These are phyloP conservation scores for Nemopilema nomurai DNA, from an alignment of 30 jellyfish, hydroid and myxozoan genomes.

Conservation along the genomic window DNA sequence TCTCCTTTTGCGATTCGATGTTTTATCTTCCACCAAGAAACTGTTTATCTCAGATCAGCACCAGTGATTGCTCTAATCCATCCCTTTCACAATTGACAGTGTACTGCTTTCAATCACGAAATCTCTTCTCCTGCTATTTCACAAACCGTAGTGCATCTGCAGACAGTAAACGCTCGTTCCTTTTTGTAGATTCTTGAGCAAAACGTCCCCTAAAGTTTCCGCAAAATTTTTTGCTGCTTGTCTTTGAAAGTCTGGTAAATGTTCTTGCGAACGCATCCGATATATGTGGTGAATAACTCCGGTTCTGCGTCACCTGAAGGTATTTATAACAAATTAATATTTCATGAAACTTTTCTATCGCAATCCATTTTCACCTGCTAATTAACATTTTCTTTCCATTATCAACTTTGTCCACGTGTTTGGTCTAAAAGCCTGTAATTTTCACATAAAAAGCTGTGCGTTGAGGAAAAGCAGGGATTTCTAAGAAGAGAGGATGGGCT, in stretches of 20 bases:
- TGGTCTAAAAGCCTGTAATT: not conserved
- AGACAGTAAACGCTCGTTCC: too few species aligned
- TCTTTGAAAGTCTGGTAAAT: too few species aligned
- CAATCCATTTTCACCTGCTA: constrained; percentile 45
- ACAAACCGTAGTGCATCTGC: too few species aligned
- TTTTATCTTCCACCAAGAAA: not conserved
- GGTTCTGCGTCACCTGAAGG: constrained; percentile 11
- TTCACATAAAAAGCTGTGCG: not conserved
- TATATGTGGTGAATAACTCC: not conserved
- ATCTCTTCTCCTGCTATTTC: too few species aligned
- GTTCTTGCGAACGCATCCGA: not conserved
- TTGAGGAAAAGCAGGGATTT: too few species aligned
- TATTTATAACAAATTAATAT: constrained; percentile 23
- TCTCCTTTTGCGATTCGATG: not conserved
- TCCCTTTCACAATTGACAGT: too few species aligned
- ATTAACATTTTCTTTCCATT: not conserved
- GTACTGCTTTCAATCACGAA: too few species aligned
- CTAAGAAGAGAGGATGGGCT: too few species aligned
- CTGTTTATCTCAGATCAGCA: too few species aligned
- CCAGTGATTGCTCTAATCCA: too few species aligned
- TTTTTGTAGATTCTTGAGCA: too few species aligned
- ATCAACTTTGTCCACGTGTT: not conserved
- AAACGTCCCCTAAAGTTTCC: too few species aligned
- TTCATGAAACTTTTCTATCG: constrained; percentile 23
- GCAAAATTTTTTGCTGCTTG: not conserved